These are phyloP conservation scores for Mico argentatus DNA, from an alignment of 2,797 vertebrate species.

Conservation along the genomic window DNA sequence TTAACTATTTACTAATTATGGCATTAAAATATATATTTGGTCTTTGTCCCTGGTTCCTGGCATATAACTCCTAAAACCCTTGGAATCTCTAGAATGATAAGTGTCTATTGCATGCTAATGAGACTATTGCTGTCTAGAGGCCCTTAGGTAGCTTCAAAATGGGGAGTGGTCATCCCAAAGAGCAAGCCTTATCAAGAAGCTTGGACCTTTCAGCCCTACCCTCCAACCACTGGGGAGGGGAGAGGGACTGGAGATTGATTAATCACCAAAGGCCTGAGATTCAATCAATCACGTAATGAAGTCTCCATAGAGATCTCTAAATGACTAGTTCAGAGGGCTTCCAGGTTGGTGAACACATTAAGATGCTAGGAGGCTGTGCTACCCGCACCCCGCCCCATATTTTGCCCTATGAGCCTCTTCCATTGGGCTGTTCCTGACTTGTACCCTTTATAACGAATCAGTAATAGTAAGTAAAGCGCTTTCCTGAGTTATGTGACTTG, in stretches of 20 bases:
- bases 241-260: not conserved
- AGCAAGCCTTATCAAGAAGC: not conserved
- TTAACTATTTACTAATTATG: constrained; percentile 12
- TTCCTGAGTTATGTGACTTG: not conserved
- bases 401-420: not conserved
- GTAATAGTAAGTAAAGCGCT: too few relatives aligned
- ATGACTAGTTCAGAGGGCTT: not conserved
- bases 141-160: not conserved
- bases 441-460: not conserved
- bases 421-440: not conserved
- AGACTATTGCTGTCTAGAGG: not conserved
- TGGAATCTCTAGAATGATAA: not conserved
- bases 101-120: not conserved
- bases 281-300: not conserved
- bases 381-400: accelerated
- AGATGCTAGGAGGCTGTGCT: not conserved
- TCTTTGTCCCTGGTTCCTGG: not conserved
- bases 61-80: not conserved
- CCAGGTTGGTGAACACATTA: not conserved
- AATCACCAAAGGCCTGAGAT: not conserved
- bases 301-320: too few relatives aligned
- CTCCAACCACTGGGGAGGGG: not conserved
- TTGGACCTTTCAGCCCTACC: not conserved
- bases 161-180: not conserved
- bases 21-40: not conserved